Base-by-base conservation (phyloP, 2,113 vertebrate species). In the Etia nguti region DNA sequence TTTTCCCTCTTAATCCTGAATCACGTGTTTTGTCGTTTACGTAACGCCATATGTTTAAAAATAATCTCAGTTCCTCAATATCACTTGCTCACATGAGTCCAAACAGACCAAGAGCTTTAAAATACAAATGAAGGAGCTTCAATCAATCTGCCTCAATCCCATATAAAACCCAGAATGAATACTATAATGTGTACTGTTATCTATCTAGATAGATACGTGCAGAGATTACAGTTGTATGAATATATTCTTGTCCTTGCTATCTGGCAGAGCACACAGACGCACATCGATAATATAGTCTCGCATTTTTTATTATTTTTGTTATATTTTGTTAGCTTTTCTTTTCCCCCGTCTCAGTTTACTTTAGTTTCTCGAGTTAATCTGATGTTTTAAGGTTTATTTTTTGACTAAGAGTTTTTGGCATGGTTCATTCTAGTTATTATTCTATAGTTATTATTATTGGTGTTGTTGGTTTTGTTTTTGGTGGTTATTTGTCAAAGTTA, bases 1-100 rank as follows among this genome's bases (percentile, higher is more conserved):
- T 96, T 96, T 95, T 94, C 95, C 93, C 94, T 93, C 36, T 94
- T 94, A 95, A 94, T 95, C 93, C 43, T 5, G 3, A 10, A 50
- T 50, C 48, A 50, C 48, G 16, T 50, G 48, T 50, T 50, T 50
- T 11, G n/a, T 3, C 2, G 1, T 3, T n/a, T 54, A 22, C 10
- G 52, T 22, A 22, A 22, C 20, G n/a, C n/a, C 54, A 6, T 12
- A 22, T 55, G n/a, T 55, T 55, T 24, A 55, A 12, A 55, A 55
- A 55, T 24, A 55, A 22, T n/a, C 54, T 6, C 6, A 34, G 2
- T 34, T 34, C 4, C 29, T 5, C 29, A 31, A 5, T 31, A 31
- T 31, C 29, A 1, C 29, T 31, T 31, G 59, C 1, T 34, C 29
- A 62, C 59, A 20, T 62, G 20, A 36, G 29, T 62, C 29, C 59